Evolutionary conservation across 2,888 invertebrate species (phyloP).

Genomic region (Drosophila merina): DNA sequence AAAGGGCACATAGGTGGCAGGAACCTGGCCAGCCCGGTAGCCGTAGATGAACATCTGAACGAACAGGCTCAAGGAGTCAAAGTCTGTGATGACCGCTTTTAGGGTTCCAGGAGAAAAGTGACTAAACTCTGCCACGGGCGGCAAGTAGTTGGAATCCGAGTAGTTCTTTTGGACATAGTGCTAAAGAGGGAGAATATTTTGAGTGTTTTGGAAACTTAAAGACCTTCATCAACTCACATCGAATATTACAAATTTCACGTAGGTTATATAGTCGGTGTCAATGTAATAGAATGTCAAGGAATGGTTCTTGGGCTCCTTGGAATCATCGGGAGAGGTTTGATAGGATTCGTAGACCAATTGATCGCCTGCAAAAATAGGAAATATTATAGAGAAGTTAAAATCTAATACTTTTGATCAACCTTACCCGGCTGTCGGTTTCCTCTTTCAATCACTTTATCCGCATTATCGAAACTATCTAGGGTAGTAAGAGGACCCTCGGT

Average conservation of each 20-base stretch:
- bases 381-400: not conserved
- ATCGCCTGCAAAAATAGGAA: conserved; percentile 61
- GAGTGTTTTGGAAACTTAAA: too few relatives aligned
- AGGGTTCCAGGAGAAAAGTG: conserved; percentile 74
- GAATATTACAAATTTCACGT: conserved; percentile 72
- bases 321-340: conserved; percentile 62
- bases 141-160: conserved; percentile 32
- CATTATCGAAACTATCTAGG: conserved; percentile 40
- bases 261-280: conserved; percentile 77
- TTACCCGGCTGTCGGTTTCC: conserved; percentile 76
- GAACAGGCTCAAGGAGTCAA: conserved; percentile 66
- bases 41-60: conserved; percentile 81
- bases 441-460: conserved; percentile 72
- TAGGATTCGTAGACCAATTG: conserved; percentile 70
- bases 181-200: conserved; percentile 31
- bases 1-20: conserved; percentile 64
- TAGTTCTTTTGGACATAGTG: conserved; percentile 57
- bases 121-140: conserved; percentile 75
- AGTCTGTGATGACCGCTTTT: conserved; percentile 77
- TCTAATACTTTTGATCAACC: not conserved
- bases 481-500: conserved; percentile 9
- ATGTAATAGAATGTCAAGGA: conserved; percentile 78
- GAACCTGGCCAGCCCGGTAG: conserved; percentile 62
- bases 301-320: conserved; percentile 56
- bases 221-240: conserved; percentile 70